phyloP scores from a whole-genome alignment of 1,140 invertebrate genomes.

The Drosophila kikkawai region DNA sequence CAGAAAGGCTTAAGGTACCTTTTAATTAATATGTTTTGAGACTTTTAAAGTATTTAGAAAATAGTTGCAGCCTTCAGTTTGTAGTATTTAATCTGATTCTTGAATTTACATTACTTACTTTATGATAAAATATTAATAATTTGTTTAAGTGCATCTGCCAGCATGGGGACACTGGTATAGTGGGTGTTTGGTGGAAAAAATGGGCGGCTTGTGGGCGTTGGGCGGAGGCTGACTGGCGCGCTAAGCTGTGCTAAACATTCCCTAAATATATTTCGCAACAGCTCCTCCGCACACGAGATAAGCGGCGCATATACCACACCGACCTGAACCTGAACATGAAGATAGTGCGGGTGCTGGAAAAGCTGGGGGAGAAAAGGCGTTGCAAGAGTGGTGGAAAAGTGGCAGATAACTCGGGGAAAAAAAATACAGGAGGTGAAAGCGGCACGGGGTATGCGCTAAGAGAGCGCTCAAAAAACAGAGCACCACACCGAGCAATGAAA shows the following conservation, averaged over 20 bases:
- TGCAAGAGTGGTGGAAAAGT: conserved; percentile 13
- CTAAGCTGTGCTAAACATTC: conserved; percentile 82
- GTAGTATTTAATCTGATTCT: background rate
- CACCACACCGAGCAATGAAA: conserved; percentile 67
- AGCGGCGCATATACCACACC: conserved; percentile 65
- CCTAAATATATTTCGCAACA: conserved; percentile 82
- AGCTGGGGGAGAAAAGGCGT: background rate
- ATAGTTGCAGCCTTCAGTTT: background rate
- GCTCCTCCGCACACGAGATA: conserved; percentile 68
- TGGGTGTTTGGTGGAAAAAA: background rate
- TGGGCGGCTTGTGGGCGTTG: background rate
- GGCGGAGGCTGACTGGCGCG: conserved; percentile 50
- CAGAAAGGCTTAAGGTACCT: rapidly evolving
- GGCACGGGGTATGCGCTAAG: conserved; percentile 6
- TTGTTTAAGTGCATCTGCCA: background rate
- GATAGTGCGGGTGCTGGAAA: conserved; percentile 21
- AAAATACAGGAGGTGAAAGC: background rate
- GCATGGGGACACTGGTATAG: conserved; percentile 7
- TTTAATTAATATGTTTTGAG: background rate
- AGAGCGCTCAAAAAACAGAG: conserved; percentile 36
- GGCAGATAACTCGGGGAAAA: conserved; percentile 3
- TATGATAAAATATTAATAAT: background rate
- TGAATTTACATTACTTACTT: background rate
- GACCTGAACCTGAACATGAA: conserved; percentile 51
- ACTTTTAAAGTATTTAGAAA: background rate